Base-by-base conservation (phyloP, 1,140 invertebrate species). In the Acyrthosiphon pisum region DNA sequence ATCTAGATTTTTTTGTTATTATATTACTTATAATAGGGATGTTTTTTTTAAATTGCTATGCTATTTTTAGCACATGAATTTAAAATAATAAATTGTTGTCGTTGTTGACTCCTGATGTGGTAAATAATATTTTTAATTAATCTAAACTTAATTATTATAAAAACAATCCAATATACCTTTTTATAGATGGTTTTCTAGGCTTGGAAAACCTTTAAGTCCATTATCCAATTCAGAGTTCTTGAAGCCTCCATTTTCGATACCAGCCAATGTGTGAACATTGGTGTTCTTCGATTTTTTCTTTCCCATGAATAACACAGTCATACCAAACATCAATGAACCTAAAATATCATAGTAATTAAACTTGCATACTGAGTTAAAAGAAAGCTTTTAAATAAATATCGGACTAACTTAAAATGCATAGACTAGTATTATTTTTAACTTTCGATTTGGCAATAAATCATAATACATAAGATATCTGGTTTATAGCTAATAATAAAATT, bases 291-390 rank as follows among this genome's bases (percentile, higher is more conserved):
- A 41, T 88, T 92, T 91, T 30, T 94, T 93, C 87, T 94, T 94
- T 26, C 94, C 94, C 94, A 94, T 94, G 91, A 94, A 93, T 23
- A 94, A 86, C 11, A 94, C 94, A 22, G 94, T 94, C 44, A 94
- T 94, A 50, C 87, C 94, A 56, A 94, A 94, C 37, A 94, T 93
- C 26, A 94, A 93, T n/a, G 94, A 94, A 94, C 94, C 94, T 94
- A 93, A 76, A 76, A 76, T n/a, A 76, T 76, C 2, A 76, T n/a
- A 35, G 6, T n/a, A 18, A 76, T 76, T n/a, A 76, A 76, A n/a
- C n/a, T 76, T n/a, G 2, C 30, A 76, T 18, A n/a, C n/a, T 6
- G 11, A n/a, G n/a, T 76, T 76, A 4, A 76, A 76, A 76, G 4
- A n/a, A 76, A n/a, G 30, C 60, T 4, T 68, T 68, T 68, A 68